A percentile compares a stretch with the other conserved stretches of the same genome.
Conservation (phyloP, 2,797 vertebrate species). For the Rhyacichthys aspro region DNA sequence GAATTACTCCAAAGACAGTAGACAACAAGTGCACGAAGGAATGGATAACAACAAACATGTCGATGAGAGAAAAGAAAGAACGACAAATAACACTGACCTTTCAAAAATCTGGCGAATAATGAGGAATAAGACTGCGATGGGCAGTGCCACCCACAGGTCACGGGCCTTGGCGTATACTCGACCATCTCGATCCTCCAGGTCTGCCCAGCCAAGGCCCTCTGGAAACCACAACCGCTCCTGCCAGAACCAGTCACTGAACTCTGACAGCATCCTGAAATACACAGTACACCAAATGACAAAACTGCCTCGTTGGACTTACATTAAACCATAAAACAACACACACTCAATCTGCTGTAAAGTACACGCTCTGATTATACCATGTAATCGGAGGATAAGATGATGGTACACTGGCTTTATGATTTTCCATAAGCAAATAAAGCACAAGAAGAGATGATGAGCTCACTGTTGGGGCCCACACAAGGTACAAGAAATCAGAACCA, state of each 20-base stretch:
- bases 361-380: constrained; percentile 11
- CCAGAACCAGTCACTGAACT: constrained; percentile 90
- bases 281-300: constrained; percentile 14
- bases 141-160: constrained; percentile 89
- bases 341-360: constrained; percentile 4
- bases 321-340: constrained; percentile 4
- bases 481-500: constrained; percentile 19
- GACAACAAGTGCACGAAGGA: constrained; percentile 11
- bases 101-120: constrained; percentile 90
- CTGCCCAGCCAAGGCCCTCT: constrained; percentile 90
- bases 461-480: constrained; percentile 32
- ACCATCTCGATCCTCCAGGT: constrained; percentile 89
- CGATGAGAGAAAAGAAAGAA: not conserved
- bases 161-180: constrained; percentile 87
- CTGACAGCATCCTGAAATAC: constrained; percentile 86
- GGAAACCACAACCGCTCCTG: constrained; percentile 95
- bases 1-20: not conserved
- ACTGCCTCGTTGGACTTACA: constrained; percentile 4
- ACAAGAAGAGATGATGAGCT: constrained; percentile 15
- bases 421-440: constrained; percentile 47
- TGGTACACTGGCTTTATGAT: constrained; percentile 15
- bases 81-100: constrained; percentile 79
- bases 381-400: constrained; percentile 40
- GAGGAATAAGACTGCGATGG: constrained; percentile 91
- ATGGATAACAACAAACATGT: constrained; percentile 16